A percentile compares a stretch with the other conserved stretches of the same genome.
These are phyloP conservation scores for Prunella fulvescens DNA, from an alignment of 2,113 vertebrate species.

Conservation along the genomic window DNA sequence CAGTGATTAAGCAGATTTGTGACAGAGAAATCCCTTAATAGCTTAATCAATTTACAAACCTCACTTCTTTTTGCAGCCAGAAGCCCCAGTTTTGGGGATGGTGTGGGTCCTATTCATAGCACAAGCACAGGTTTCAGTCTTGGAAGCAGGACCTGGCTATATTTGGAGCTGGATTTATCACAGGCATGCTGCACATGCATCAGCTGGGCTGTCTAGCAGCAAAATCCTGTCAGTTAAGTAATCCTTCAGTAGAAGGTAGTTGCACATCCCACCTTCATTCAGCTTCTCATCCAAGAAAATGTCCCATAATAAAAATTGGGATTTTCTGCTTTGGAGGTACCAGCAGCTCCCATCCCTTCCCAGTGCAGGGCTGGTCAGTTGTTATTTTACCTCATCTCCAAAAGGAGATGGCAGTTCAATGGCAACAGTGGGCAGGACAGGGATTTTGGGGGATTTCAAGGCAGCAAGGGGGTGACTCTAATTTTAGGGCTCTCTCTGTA, in stretches of 20 bases:
- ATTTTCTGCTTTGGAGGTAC: rapidly evolving
- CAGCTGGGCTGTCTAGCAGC: neutral
- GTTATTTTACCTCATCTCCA: neutral
- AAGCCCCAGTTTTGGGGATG: neutral
- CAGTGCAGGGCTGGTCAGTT: neutral
- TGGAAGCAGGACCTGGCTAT: neutral
- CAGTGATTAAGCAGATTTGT: neutral
- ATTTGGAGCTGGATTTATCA: neutral
- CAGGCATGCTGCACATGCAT: neutral
- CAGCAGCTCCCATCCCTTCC: neutral
- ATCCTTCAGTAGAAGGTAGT: neutral
- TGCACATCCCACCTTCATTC: neutral
- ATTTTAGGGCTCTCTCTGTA: neutral
- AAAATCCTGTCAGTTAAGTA: neutral
- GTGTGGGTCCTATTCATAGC: neutral
- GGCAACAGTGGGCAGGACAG: neutral
- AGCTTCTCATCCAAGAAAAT: neutral
- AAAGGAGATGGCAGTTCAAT: neutral
- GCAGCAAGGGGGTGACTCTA: neutral
- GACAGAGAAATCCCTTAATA: neutral
- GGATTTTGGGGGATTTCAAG: neutral
- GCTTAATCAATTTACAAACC: neutral
- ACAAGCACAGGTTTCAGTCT: neutral
- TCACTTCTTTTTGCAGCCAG: neutral
- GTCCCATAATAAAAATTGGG: rapidly evolving